phyloP scores from a whole-genome alignment of 2,113 vertebrate genomes.

The Calidris pugnax region DNA sequence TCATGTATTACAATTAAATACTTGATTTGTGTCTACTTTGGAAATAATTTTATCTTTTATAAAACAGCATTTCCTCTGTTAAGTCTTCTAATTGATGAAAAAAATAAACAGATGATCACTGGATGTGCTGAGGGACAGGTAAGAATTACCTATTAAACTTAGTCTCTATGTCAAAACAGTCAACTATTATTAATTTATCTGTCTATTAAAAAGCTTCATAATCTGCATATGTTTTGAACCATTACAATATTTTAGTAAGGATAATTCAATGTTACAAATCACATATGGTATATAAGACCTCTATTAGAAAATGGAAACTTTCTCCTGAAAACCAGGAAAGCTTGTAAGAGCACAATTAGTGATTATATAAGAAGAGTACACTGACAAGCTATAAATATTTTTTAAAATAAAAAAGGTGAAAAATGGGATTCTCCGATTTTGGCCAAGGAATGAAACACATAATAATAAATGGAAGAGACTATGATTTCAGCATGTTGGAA shows the following conservation, averaged over 20 bases:
- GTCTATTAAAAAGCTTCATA: not conserved
- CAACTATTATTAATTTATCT: not conserved
- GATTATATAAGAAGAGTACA: not conserved
- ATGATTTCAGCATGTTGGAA: not conserved
- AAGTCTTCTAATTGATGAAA: slow-evolving; percentile 75
- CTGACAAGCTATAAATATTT: not conserved
- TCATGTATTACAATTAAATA: not conserved
- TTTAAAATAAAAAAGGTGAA: not conserved
- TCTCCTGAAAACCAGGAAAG: not conserved
- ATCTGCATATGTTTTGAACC: not conserved
- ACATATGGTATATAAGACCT: not conserved
- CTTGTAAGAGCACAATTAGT: not conserved
- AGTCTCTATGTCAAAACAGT: not conserved
- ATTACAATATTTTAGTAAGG: not conserved
- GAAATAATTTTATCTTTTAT: not conserved
- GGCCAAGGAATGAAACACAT: not conserved
- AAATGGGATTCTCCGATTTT: not conserved
- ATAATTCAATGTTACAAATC: not conserved
- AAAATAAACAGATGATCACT: slow-evolving; percentile 76
- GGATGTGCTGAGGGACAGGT: slow-evolving; percentile 88
- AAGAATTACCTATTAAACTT: not conserved
- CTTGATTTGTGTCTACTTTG: not conserved
- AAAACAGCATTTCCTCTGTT: slow-evolving; percentile 81
- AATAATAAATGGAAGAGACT: not conserved
- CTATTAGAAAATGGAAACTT: not conserved